phyloP scores from a whole-genome alignment of 1,140 invertebrate species.

The Trichonephila inaurata region DNA sequence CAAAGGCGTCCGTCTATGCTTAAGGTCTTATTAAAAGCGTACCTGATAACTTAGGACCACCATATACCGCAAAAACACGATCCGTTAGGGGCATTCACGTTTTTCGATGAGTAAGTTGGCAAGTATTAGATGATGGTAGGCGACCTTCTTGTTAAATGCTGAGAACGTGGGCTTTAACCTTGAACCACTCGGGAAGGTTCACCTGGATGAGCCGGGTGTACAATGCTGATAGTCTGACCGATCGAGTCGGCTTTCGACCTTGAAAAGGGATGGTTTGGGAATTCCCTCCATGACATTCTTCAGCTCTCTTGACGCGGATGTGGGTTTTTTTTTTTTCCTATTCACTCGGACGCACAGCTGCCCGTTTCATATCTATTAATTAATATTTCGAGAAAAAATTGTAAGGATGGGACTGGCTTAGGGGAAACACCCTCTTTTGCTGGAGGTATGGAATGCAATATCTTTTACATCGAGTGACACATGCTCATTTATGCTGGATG shows the following conservation, averaged over 20 bases:
- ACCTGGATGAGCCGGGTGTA: not conserved
- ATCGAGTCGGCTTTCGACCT: constrained; percentile 43
- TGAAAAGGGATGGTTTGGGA: constrained; percentile 33
- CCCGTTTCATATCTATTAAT: not conserved
- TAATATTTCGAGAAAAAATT: not conserved
- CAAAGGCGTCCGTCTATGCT: no score
- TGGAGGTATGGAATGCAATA: not conserved
- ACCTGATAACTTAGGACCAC: not conserved
- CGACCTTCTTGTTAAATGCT: not conserved
- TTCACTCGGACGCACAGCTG: not conserved
- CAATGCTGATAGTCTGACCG: not conserved
- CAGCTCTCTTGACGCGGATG: constrained; percentile 35
- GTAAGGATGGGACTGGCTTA: not conserved
- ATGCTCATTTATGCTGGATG: not conserved
- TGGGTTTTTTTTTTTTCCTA: not conserved
- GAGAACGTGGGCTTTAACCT: not conserved
- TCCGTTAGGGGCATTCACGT: not conserved
- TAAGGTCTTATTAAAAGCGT: no score
- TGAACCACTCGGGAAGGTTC: constrained; percentile 21
- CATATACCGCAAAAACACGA: not conserved
- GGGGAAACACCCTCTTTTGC: not conserved
- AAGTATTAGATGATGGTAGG: not conserved
- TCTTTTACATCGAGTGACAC: not conserved
- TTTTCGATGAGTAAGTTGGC: not conserved
- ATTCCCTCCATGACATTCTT: constrained; percentile 38